Evolutionary conservation across 2,797 vertebrate species (phyloP).

Genomic region (Xiphorhynchus erythropygius): DNA sequence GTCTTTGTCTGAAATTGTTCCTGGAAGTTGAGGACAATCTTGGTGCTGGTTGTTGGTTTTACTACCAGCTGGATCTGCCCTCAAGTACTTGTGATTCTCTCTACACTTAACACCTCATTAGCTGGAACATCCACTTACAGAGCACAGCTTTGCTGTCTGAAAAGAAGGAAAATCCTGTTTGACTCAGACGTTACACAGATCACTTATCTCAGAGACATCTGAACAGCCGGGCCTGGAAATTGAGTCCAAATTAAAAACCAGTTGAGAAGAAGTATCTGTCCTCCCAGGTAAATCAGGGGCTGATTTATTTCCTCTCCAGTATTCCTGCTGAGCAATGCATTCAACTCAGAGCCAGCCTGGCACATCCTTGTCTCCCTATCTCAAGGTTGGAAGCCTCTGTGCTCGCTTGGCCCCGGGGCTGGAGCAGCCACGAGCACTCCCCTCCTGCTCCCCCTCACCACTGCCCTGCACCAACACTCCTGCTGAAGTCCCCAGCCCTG

Average conservation of each 20-base stretch:
- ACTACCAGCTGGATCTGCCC: conserved; percentile 28
- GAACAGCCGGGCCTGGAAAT: neutral
- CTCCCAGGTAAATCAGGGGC: conserved; percentile 20
- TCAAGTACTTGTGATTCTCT: conserved; percentile 11
- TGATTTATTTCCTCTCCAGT: neutral
- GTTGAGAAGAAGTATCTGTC: conserved; percentile 12
- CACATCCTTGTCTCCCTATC: neutral
- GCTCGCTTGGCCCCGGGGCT: neutral
- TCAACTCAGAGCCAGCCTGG: neutral
- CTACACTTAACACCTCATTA: conserved; percentile 51
- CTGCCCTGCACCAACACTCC: neutral
- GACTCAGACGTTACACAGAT: neutral
- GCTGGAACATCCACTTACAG: conserved; percentile 16
- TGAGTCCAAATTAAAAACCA: conserved; percentile 22
- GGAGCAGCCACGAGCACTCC: neutral
- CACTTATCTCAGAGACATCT: conserved; percentile 7
- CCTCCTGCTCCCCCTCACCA: neutral
- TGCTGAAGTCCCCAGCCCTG: neutral
- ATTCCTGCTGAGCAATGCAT: neutral
- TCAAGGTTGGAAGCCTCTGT: neutral
- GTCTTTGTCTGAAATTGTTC: neutral
- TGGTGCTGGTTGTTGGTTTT: neutral
- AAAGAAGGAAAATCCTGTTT: conserved; percentile 21
- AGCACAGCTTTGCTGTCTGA: neutral
- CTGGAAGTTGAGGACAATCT: neutral